Evolutionary conservation across 2,888 invertebrate genomes (phyloP).

Genomic region (Melieria picta): DNA sequence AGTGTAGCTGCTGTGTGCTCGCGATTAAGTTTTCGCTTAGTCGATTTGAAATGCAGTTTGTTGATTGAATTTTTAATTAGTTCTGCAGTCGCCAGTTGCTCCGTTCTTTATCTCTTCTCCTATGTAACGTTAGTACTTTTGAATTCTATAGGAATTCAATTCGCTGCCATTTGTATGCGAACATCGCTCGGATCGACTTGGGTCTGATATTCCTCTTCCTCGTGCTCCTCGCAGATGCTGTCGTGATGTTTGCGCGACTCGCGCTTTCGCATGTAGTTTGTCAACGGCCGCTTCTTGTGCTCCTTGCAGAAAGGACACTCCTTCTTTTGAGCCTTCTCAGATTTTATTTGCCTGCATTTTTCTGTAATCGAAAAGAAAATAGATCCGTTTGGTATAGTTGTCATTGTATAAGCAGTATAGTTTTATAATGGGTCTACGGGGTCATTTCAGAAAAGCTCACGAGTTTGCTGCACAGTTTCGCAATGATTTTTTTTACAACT

Average conservation of each 20-base stretch:
- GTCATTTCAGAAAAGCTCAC: no score
- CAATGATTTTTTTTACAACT: no score
- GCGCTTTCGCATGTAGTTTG: slow-evolving; percentile 68
- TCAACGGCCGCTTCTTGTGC: slow-evolving; percentile 68
- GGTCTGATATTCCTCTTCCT: slow-evolving; percentile 56
- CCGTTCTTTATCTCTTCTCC: slow-evolving; percentile 38
- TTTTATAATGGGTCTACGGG: no score
- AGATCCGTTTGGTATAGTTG: neutral
- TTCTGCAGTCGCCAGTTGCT: neutral
- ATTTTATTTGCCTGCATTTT: slow-evolving; percentile 56
- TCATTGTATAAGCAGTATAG: no score
- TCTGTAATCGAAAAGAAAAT: slow-evolving; percentile 28
- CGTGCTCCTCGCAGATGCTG: slow-evolving; percentile 68
- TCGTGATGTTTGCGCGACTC: slow-evolving; percentile 67
- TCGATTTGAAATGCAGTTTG: slow-evolving; percentile 19
- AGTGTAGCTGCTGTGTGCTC: slow-evolving; percentile 5
- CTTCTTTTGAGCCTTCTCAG: slow-evolving; percentile 61
- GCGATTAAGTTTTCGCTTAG: neutral
- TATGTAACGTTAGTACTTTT: neutral
- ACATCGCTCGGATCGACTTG: slow-evolving; percentile 46
- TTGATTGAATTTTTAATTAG: slow-evolving; percentile 40
- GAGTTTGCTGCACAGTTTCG: no score
- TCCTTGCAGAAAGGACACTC: slow-evolving; percentile 69
- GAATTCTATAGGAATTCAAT: neutral
- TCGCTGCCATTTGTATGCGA: neutral